These are phyloP conservation scores for Callinectes sapidus DNA, from an alignment of 2,888 invertebrate genomes.

Conservation along the genomic window DNA sequence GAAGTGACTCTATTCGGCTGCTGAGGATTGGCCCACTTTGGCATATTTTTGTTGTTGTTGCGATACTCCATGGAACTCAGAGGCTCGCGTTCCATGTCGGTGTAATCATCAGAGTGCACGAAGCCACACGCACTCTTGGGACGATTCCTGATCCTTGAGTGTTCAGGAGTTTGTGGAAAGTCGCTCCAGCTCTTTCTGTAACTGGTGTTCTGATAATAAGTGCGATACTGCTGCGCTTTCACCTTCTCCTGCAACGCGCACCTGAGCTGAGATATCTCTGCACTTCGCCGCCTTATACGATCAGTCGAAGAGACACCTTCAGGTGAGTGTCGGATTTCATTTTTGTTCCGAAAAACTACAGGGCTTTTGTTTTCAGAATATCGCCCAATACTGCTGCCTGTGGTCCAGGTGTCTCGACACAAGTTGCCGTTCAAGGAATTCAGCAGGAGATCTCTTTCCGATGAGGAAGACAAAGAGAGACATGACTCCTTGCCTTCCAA, in stretches of 20 bases:
- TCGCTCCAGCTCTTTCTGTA: not conserved
- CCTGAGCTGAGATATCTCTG: conserved; percentile 47
- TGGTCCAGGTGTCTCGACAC: not conserved
- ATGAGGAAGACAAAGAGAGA: not conserved
- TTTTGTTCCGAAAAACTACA: conserved; percentile 13
- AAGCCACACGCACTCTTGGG: conserved; percentile 23
- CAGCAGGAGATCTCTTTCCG: not conserved
- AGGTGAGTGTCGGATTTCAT: not conserved
- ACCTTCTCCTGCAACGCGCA: conserved; percentile 46
- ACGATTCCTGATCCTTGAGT: not conserved
- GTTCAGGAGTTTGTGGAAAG: not conserved
- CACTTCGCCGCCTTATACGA: conserved; percentile 45
- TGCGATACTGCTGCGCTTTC: not conserved
- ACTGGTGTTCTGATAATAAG: not conserved
- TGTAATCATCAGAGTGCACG: not conserved
- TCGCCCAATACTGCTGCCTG: not conserved
- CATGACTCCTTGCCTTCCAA: not conserved
- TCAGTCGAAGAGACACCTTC: conserved; percentile 18
- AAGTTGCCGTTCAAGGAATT: not conserved
- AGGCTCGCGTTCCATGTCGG: not conserved
- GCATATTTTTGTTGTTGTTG: not conserved
- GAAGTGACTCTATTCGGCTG: not conserved
- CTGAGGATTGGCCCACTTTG: not conserved
- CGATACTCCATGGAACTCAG: not conserved
- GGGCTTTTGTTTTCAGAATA: not conserved